phyloP scores from a whole-genome alignment of 2,888 invertebrate species.

The Bimastos eiseni region DNA sequence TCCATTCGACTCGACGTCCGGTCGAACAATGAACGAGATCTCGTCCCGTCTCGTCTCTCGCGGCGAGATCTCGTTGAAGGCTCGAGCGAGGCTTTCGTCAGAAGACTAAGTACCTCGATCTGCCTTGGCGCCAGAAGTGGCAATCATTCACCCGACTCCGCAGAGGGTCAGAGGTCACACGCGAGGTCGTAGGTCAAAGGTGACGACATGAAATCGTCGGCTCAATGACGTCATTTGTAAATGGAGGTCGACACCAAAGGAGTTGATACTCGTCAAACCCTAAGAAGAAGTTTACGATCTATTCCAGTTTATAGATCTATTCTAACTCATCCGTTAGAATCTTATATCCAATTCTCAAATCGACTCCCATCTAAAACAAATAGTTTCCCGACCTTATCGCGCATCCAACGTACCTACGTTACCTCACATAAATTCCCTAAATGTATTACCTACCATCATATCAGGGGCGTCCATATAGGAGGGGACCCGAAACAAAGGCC shows the following conservation, averaged over 20 bases:
- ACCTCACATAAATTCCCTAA: too few relatives aligned
- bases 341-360: too few relatives aligned
- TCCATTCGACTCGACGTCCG: not conserved
- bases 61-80: not conserved
- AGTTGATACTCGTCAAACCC: not conserved
- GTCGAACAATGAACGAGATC: not conserved
- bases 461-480: too few relatives aligned
- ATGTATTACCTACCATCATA: too few relatives aligned
- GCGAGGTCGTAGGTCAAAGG: not conserved
- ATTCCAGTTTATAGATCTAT: too few relatives aligned
- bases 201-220: not conserved
- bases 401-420: too few relatives aligned
- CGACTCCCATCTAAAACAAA: too few relatives aligned
- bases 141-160: not conserved
- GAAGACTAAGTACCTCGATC: not conserved
- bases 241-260: not conserved
- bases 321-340: too few relatives aligned
- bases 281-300: too few relatives aligned
- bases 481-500: too few relatives aligned
- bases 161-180: not conserved
- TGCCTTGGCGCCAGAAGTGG: not conserved
- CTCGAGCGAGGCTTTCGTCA: not conserved
- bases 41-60: not conserved
- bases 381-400: too few relatives aligned
- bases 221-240: not conserved